These are phyloP conservation scores for Choloepus hoffmanni DNA, from an alignment of 2,113 vertebrate species.

Conservation along the genomic window DNA sequence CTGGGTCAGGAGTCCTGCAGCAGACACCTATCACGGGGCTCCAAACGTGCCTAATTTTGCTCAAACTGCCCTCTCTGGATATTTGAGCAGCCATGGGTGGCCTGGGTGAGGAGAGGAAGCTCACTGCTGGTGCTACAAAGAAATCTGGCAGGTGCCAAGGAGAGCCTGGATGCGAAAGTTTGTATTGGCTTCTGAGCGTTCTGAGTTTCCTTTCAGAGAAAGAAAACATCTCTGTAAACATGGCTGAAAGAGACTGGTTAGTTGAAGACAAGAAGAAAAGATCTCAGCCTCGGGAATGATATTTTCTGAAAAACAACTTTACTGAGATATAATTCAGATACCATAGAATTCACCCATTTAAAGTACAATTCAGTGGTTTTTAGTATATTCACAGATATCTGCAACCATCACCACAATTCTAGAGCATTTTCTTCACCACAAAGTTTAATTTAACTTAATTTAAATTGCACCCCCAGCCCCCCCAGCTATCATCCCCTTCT, in stretches of 20 bases:
- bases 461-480: not conserved
- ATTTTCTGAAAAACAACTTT: too few relatives aligned
- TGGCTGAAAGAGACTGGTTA: not conserved
- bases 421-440: too few relatives aligned
- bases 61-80: not conserved
- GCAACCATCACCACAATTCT: too few relatives aligned
- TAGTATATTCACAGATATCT: too few relatives aligned
- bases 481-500: not conserved
- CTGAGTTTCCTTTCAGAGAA: too few relatives aligned
- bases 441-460: too few relatives aligned
- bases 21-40: accelerated
- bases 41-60: accelerated
- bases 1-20: not conserved
- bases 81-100: too few relatives aligned
- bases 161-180: not conserved
- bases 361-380: too few relatives aligned
- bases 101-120: not conserved
- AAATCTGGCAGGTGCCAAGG: too few relatives aligned
- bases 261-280: not conserved
- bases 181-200: not conserved
- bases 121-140: too few relatives aligned
- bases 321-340: too few relatives aligned
- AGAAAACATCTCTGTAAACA: not conserved
- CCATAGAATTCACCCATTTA: too few relatives aligned
- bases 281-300: not conserved